phyloP scores from a whole-genome alignment of 2,113 vertebrate genomes.

The Taurulus bubalis region DNA sequence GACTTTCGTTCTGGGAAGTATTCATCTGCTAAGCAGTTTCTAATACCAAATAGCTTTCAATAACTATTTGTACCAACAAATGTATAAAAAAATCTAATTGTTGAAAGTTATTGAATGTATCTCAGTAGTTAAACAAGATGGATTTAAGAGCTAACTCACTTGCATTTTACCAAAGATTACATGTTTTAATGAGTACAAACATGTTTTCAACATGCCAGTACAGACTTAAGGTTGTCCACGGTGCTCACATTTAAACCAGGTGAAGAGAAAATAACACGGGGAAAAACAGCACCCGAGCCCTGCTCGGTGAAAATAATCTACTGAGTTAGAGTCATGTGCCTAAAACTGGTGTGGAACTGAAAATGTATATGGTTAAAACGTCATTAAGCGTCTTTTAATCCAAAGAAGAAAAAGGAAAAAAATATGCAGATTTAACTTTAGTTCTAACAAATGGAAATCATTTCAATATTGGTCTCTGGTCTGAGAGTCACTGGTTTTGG shows the following conservation, averaged over 20 bases:
- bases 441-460: too few relatives aligned
- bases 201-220: not conserved
- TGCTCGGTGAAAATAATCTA: slow-evolving; percentile 30
- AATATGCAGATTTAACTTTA: too few relatives aligned
- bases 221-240: not conserved
- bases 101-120: slow-evolving; percentile 2
- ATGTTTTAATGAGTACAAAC: too few relatives aligned
- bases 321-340: not conserved
- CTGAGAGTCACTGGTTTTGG: slow-evolving; percentile 59
- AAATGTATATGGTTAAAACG: not conserved
- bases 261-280: not conserved
- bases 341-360: not conserved
- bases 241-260: slow-evolving; percentile 29
- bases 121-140: not conserved
- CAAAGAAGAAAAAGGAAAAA: not conserved
- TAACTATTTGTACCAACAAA: not conserved
- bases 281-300: slow-evolving; percentile 41
- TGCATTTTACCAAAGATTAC: slow-evolving; percentile 4
- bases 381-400: not conserved
- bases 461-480: too few relatives aligned
- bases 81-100: not conserved
- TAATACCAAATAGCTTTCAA: not conserved
- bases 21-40: slow-evolving; percentile 1
- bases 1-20: not conserved
- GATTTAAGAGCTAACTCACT: not conserved